These are phyloP conservation scores for Pteronotus mesoamericanus DNA, from an alignment of 2,797 vertebrate species.

Conservation along the genomic window DNA sequence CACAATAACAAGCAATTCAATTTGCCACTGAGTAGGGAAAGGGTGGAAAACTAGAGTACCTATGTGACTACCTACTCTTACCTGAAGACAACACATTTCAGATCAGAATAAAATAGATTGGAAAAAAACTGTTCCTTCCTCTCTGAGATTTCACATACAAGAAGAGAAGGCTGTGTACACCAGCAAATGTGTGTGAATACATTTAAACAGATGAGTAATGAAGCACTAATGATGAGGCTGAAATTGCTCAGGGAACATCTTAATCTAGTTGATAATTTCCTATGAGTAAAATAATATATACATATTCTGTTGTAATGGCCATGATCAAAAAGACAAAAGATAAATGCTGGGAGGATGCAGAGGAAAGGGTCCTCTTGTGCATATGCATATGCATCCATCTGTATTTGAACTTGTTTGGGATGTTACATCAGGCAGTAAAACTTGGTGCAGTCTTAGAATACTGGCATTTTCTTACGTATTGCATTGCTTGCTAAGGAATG, in stretches of 20 bases:
- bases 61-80: not conserved
- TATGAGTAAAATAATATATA: not conserved
- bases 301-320: not conserved
- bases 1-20: not conserved
- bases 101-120: not conserved
- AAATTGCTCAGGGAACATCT: not conserved
- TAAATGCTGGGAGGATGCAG: not conserved
- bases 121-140: not conserved
- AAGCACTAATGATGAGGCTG: not conserved
- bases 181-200: not conserved
- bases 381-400: not conserved
- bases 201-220: not conserved
- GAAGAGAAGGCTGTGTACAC: not conserved
- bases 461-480: not conserved
- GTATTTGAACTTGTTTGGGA: not conserved
- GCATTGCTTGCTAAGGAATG: not conserved
- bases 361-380: not conserved
- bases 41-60: not conserved
- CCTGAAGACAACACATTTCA: not conserved
- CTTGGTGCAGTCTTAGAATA: not conserved
- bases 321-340: not conserved
- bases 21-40: not conserved
- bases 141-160: not conserved
- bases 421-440: not conserved
- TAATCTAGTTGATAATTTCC: not conserved